A percentile compares a stretch with the other conserved stretches of the same genome.
Evolutionary conservation across 2,888 invertebrate species (phyloP).

Genomic region (Operophtera brumata): DNA sequence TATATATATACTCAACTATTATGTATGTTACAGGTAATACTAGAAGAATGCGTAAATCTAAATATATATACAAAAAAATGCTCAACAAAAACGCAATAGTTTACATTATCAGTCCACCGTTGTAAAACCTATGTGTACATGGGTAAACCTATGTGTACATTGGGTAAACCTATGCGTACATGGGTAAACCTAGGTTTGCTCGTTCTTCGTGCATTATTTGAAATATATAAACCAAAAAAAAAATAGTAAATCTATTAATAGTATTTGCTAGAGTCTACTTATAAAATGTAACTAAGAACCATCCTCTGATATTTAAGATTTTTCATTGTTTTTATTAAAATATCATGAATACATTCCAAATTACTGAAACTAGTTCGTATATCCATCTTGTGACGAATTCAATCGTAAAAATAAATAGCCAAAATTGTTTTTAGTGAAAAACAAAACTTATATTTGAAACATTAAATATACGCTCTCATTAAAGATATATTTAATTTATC

Average conservation of each 20-base stretch:
- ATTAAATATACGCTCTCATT: background rate
- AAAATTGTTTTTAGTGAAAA: background rate
- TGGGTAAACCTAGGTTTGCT: no score
- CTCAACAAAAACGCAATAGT: no score
- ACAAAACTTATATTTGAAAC: background rate
- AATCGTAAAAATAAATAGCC: background rate
- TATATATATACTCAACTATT: slow-evolving; percentile 20
- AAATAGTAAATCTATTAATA: no score
- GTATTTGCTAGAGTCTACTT: slow-evolving; percentile 25
- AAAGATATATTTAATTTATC: slow-evolving; percentile 12
- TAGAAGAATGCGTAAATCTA: no score
- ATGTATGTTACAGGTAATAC: no score
- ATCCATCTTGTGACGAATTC: background rate
- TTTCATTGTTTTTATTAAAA: slow-evolving; percentile 2
- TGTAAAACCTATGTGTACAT: no score
- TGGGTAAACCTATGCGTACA: no score
- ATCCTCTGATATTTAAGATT: slow-evolving; percentile 10
- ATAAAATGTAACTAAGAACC: slow-evolving; percentile 9
- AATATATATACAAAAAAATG: no score
- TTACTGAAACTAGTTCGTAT: slow-evolving; percentile 21
- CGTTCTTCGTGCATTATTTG: no score
- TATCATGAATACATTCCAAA: slow-evolving; percentile 32
- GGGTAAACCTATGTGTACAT: no score
- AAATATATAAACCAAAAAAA: no score
- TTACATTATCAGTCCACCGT: no score